Evolutionary conservation across 2,888 invertebrate species (phyloP).

Genomic region (Noctua comes): DNA sequence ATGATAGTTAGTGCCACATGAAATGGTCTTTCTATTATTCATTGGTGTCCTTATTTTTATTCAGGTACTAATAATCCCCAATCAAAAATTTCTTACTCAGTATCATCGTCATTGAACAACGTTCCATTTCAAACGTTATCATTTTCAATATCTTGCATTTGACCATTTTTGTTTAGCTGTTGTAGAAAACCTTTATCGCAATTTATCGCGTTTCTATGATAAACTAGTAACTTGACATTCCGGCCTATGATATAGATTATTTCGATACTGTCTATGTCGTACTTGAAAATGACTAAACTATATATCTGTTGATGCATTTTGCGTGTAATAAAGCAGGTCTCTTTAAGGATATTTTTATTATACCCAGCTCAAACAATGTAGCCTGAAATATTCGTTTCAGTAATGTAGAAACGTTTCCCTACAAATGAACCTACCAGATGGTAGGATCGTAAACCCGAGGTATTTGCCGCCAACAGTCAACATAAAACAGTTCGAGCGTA

Average conservation of each 20-base stretch:
- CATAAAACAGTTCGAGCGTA: slow-evolving; percentile 57
- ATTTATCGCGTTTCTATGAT: slow-evolving; percentile 70
- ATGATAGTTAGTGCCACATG: neutral
- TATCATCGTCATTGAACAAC: slow-evolving; percentile 10
- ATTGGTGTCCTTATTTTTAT: neutral
- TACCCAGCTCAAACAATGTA: slow-evolving; percentile 16
- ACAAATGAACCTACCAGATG: slow-evolving; percentile 55
- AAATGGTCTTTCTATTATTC: neutral
- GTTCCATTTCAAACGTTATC: slow-evolving; percentile 32
- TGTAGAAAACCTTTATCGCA: slow-evolving; percentile 60
- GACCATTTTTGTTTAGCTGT: slow-evolving; percentile 43
- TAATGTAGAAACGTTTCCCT: slow-evolving; percentile 28
- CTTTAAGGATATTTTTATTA: neutral
- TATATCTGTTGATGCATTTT: slow-evolving; percentile 12
- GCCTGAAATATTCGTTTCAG: slow-evolving; percentile 17
- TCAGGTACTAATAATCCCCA: neutral
- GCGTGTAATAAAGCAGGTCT: neutral
- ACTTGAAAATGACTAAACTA: slow-evolving; percentile 19
- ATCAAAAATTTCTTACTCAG: neutral
- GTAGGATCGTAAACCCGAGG: slow-evolving; percentile 54
- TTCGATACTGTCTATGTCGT: slow-evolving; percentile 7
- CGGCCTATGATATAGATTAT: slow-evolving; percentile 58
- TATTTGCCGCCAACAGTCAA: slow-evolving; percentile 55
- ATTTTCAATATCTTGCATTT: slow-evolving; percentile 54
- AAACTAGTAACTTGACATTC: slow-evolving; percentile 60